phyloP scores from a whole-genome alignment of 2,888 invertebrate genomes.

The Elysia crispata region DNA sequence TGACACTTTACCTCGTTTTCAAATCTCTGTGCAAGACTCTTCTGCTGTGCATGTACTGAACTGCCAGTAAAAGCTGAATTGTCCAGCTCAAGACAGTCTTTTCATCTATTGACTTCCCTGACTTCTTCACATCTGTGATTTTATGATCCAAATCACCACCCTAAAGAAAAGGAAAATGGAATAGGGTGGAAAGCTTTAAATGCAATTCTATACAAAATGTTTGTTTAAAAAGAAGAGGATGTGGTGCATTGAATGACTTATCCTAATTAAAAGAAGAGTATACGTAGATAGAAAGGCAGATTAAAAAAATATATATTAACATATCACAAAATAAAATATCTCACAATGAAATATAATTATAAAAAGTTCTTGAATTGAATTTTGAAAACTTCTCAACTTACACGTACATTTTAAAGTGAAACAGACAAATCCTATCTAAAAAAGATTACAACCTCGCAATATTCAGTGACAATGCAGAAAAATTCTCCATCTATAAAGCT shows the following conservation, averaged over 20 bases:
- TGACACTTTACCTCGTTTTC: conserved; percentile 73
- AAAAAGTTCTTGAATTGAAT: no score
- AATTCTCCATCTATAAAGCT: conserved; percentile 76
- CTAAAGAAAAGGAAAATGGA: conserved; percentile 55
- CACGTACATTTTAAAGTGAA: no score
- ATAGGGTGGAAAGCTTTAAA: not conserved
- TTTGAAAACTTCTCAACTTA: no score
- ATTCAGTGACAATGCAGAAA: conserved; percentile 78
- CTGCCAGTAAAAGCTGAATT: conserved; percentile 75
- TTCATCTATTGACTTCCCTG: conserved; percentile 70
- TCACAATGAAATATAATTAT: no score
- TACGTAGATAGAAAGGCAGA: no score
- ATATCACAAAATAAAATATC: no score
- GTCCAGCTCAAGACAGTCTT: conserved; percentile 75
- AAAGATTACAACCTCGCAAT: conserved; percentile 72
- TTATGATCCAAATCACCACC: conserved; percentile 76
- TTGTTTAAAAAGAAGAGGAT: no score
- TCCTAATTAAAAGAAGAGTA: no score
- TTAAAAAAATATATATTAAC: no score
- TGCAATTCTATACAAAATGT: not conserved
- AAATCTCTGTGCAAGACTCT: conserved; percentile 77
- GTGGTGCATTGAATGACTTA: no score
- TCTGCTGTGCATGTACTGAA: conserved; percentile 76
- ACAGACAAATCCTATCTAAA: conserved; percentile 3
- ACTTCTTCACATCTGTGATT: conserved; percentile 71